Base-by-base conservation (phyloP, 2,113 vertebrate genomes). In the Acrocephalus arundinaceus region DNA sequence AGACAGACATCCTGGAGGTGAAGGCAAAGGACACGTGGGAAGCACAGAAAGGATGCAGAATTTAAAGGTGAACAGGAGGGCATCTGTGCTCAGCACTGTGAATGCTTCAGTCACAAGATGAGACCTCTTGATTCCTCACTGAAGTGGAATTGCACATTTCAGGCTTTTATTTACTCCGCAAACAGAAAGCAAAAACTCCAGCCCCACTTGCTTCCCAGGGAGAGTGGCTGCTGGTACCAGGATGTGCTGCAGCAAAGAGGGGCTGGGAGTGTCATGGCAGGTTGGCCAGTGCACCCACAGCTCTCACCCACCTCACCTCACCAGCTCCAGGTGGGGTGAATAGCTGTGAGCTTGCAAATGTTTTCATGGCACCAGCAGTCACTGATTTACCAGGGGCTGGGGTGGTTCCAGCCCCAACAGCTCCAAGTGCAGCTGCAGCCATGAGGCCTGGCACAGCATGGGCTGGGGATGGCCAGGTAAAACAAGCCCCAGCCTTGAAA, bases 1-100 rank as follows among this genome's bases (percentile, higher is more conserved):
- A 87, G 90, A 61, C 94, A 96, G 96, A 54, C 90, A 88, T 96
- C 93, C 94, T 88, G 88, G 95, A 95, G 96, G 92, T 96, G 90
- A 96, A 96, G 94, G 90, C 85, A 93, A 93, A 96, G 90, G 93
- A 84, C 2, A 8, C 27, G 20, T 95, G 94, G 93, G 93, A 96
- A 89, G 92, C 94, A 62, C 76, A 87, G 96, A 92, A 45, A 93
- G 79, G 93, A 93, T 88, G 70, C 87, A 80, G 92, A 75, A 84
- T 93, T 81, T 52, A 94, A 84, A 96, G 96, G 92, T 94, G 95
- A 94, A 65, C 0, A 84, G 83, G 92, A 95, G 96, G 88, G 90
- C 94, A 96, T 65, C 88, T 51, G 68, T 81, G 89, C 90, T 96
- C 78, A 77, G 92, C 73, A 14, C 90, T 85, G 4, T 15, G 79